These are phyloP conservation scores for Labeo calbasu DNA, from an alignment of 2,797 vertebrate species.

Conservation along the genomic window DNA sequence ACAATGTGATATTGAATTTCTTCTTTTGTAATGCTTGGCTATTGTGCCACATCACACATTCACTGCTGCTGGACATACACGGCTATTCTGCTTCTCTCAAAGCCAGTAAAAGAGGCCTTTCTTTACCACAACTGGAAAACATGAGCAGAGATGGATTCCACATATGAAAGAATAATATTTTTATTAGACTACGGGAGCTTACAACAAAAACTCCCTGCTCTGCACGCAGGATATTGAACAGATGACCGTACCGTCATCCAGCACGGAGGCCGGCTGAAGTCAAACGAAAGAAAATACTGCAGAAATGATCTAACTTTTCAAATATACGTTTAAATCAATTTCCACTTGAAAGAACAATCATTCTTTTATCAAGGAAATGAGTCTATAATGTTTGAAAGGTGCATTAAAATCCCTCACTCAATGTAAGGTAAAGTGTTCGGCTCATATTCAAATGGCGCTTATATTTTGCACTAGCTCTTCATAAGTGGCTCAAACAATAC, in stretches of 20 bases:
- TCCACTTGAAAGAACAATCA: background rate
- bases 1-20: background rate
- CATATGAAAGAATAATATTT: constrained; percentile 39
- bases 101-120: background rate
- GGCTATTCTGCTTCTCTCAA: background rate
- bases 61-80: background rate
- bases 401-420: background rate
- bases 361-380: background rate
- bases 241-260: background rate
- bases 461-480: background rate
- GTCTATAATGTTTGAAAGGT: background rate
- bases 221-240: constrained; percentile 12
- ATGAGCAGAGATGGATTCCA: constrained; percentile 11
- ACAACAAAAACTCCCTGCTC: constrained; percentile 1
- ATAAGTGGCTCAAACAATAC: constrained; percentile 12
- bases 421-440: background rate
- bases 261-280: background rate
- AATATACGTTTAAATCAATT: background rate
- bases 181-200: background rate
- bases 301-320: background rate
- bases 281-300: background rate
- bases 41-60: background rate
- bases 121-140: background rate
- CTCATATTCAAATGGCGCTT: background rate
- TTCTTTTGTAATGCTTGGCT: constrained; percentile 14